Conservation (phyloP, 2,888 invertebrate genomes). For the Euplexia lucipara region DNA sequence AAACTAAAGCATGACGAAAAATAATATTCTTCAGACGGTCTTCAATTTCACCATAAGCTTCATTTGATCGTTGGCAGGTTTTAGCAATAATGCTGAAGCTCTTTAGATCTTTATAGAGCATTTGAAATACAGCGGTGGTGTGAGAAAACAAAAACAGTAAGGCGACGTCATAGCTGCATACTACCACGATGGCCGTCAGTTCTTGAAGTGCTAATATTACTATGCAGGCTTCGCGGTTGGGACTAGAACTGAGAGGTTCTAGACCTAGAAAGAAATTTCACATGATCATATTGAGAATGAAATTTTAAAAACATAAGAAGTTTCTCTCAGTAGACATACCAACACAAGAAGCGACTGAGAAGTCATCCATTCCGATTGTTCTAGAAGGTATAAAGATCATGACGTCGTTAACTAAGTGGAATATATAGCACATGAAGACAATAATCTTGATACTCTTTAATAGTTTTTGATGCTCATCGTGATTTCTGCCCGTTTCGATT, state of each 20-base stretch:
- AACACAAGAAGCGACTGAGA: constrained; percentile 67
- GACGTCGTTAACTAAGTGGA: constrained; percentile 70
- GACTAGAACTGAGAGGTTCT: constrained; percentile 58
- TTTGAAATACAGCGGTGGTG: constrained; percentile 66
- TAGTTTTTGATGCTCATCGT: constrained; percentile 49
- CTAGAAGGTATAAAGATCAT: constrained; percentile 69
- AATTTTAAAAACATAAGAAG: not conserved
- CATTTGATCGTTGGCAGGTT: constrained; percentile 38
- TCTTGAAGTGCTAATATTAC: constrained; percentile 65
- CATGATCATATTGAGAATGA: not conserved
- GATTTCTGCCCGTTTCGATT: constrained; percentile 50
- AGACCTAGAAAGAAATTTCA: constrained; percentile 56
- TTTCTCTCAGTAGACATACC: constrained; percentile 59
- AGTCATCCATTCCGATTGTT: constrained; percentile 61
- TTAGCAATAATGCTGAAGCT: constrained; percentile 47
- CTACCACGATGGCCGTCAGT: constrained; percentile 58
- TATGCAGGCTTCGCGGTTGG: constrained; percentile 68
- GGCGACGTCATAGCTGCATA: constrained; percentile 65
- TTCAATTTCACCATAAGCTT: constrained; percentile 43
- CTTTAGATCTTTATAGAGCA: constrained; percentile 66
- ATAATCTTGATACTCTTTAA: constrained; percentile 68
- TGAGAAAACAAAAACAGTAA: constrained; percentile 71
- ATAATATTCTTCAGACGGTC: constrained; percentile 61
- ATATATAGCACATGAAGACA: constrained; percentile 67
- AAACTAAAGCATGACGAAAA: constrained; percentile 61